phyloP scores from a whole-genome alignment of 1,140 invertebrate genomes.

The Theocolax elegans region DNA sequence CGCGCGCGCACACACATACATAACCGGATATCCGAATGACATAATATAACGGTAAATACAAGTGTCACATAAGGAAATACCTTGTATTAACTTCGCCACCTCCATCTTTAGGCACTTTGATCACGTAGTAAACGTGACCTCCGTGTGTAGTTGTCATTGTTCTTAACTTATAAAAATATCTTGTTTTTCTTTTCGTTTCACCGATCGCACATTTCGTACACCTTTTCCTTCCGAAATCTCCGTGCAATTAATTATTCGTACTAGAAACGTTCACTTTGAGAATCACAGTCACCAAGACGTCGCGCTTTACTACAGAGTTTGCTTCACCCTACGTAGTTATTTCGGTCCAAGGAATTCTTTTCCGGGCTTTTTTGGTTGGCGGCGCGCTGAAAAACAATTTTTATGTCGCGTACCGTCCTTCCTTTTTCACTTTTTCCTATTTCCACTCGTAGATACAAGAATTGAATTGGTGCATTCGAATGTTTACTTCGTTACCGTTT shows the following conservation, averaged over 20 bases:
- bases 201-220: no score
- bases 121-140: constrained; percentile 74
- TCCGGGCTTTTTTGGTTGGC: constrained; percentile 3
- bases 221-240: no score
- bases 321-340: constrained; percentile 21
- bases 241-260: no score
- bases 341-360: constrained; percentile 29
- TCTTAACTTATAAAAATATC: no score
- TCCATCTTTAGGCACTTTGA: constrained; percentile 70
- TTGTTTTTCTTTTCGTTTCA: neutral
- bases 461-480: no score
- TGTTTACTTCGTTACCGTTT: no score
- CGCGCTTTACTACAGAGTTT: neutral
- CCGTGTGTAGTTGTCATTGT: constrained; percentile 72
- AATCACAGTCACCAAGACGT: no score
- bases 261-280: no score
- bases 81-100: constrained; percentile 57
- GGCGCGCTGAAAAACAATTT: neutral
- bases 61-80: constrained; percentile 51
- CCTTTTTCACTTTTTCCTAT: no score
- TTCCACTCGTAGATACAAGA: no score
- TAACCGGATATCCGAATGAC: neutral
- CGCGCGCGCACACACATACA: neutral
- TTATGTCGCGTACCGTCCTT: neutral
- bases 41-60: no score